A percentile compares a stretch with the other conserved stretches of the same genome.
Conservation (phyloP, 2,797 vertebrate species). For the Notolepis coatsorum region DNA sequence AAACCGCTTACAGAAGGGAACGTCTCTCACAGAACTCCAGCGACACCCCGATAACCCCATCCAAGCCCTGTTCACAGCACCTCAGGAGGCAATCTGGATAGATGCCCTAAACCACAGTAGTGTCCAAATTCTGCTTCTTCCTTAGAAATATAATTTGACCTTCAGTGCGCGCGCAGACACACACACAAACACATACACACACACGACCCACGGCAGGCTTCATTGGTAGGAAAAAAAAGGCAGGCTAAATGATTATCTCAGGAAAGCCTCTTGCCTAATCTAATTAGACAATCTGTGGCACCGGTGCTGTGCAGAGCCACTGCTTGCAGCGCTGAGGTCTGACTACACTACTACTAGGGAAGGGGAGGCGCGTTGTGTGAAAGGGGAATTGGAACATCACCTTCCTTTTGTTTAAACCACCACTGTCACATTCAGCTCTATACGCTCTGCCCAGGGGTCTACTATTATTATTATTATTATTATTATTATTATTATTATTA, state of each 20-base stretch:
- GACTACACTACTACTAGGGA: background rate
- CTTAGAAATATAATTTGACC: constrained; percentile 75
- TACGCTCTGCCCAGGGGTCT: background rate
- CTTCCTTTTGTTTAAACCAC: background rate
- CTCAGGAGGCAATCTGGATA: constrained; percentile 24
- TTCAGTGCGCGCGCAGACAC: constrained; percentile 73
- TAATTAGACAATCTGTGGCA: constrained; percentile 89
- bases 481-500: too few relatives aligned
- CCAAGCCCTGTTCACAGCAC: constrained; percentile 17
- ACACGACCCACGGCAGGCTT: constrained; percentile 49
- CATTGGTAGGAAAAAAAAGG: constrained; percentile 80
- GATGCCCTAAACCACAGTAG: constrained; percentile 36
- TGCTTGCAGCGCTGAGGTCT: constrained; percentile 30
- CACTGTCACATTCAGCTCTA: background rate
- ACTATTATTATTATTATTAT: too few relatives aligned
- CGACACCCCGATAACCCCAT: constrained; percentile 58
- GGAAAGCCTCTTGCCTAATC: constrained; percentile 92
- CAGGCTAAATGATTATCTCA: constrained; percentile 89
- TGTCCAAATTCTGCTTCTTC: constrained; percentile 43
- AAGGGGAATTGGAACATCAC: background rate
- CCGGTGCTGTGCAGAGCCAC: constrained; percentile 55
- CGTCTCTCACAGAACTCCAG: constrained; percentile 53
- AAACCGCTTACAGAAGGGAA: constrained; percentile 47
- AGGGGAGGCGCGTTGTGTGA: background rate
- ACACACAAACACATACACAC: background rate